phyloP scores from a whole-genome alignment of 2,113 vertebrate species.

The Pseudorasbora parva region DNA sequence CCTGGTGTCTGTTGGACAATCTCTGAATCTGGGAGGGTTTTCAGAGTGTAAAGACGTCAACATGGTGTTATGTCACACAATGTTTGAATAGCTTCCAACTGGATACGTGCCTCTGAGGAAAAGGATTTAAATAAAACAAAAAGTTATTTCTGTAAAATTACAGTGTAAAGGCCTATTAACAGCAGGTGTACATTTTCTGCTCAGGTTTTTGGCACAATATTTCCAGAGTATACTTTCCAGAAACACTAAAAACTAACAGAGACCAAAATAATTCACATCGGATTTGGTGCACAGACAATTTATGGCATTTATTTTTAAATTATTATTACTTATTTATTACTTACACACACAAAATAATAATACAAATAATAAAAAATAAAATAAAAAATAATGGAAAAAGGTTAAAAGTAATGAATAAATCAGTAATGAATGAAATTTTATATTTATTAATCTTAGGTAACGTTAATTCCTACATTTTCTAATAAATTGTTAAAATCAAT shows the following conservation, averaged over 20 bases:
- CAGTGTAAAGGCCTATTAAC: not conserved
- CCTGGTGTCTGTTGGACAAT: not conserved
- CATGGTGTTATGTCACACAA: conserved; percentile 12
- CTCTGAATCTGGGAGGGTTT: not conserved
- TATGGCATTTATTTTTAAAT: too few relatives aligned
- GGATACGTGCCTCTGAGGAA: conserved; percentile 1
- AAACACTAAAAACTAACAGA: not conserved
- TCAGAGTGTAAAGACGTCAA: conserved; percentile 13
- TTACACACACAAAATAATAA: too few relatives aligned
- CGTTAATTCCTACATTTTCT: too few relatives aligned
- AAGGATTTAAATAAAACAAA: conserved; percentile 19
- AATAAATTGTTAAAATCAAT: too few relatives aligned
- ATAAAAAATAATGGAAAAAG: too few relatives aligned
- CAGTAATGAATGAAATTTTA: too few relatives aligned
- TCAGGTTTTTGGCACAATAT: not conserved
- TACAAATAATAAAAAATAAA: too few relatives aligned
- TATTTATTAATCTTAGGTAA: too few relatives aligned
- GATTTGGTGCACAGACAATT: too few relatives aligned
- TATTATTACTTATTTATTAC: too few relatives aligned
- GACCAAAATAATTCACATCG: not conserved
- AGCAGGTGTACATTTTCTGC: conserved; percentile 11
- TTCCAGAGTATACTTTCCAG: not conserved
- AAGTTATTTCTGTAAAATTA: not conserved
- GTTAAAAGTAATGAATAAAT: too few relatives aligned
- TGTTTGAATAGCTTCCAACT: conserved; percentile 21